Conservation (phyloP, 2,888 invertebrate genomes). For the Euspilapteryx auroguttella region DNA sequence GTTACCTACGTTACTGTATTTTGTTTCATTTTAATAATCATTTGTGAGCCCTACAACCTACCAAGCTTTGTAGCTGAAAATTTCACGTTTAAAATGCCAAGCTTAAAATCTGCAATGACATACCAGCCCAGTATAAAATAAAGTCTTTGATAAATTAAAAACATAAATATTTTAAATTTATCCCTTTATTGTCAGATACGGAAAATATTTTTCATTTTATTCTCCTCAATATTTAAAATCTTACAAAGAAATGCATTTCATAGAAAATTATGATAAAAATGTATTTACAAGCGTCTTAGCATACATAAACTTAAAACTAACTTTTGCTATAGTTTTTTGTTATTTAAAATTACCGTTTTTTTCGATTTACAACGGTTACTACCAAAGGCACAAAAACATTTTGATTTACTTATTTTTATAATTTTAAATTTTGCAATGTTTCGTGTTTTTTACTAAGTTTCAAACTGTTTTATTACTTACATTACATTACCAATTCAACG, state of each 20-base stretch:
- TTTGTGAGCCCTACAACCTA: too few species aligned
- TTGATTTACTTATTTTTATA: neutral
- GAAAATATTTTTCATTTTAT: conserved; percentile 51
- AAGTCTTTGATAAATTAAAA: conserved; percentile 9
- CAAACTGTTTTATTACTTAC: neutral
- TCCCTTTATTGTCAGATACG: conserved; percentile 57
- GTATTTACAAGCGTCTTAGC: conserved; percentile 12
- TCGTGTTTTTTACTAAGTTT: neutral
- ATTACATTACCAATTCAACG: too few species aligned
- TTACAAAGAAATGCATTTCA: conserved; percentile 56
- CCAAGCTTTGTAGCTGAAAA: too few species aligned
- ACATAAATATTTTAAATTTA: conserved; percentile 22
- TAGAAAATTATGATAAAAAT: conserved; percentile 48
- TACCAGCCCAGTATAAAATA: too few species aligned
- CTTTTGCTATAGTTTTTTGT: conserved; percentile 1
- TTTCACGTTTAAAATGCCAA: too few species aligned
- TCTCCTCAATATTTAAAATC: conserved; percentile 42
- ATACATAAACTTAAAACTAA: neutral
- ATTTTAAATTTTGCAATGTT: neutral
- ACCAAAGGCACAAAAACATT: conserved; percentile 3
- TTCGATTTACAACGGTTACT: neutral
- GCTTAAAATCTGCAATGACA: too few species aligned
- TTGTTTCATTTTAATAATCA: too few species aligned
- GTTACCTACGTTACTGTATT: too few species aligned
- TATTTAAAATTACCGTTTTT: conserved; percentile 1